These are phyloP conservation scores for Larimichthys crocea DNA, from an alignment of 2,113 vertebrate genomes.

Conservation along the genomic window DNA sequence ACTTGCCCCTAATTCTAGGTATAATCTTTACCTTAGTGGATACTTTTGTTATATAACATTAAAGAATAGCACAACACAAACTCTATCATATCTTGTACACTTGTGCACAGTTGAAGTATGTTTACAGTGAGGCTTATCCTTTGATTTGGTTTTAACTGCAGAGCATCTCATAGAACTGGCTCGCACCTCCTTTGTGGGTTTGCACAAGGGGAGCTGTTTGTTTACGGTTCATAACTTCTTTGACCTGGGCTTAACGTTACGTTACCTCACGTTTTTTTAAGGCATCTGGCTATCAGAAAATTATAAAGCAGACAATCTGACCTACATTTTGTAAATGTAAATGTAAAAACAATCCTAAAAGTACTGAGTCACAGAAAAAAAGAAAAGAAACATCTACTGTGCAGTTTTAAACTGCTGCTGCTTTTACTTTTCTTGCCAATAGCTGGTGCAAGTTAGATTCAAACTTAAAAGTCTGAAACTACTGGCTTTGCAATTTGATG, in stretches of 20 bases:
- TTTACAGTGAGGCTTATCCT: constrained; percentile 2
- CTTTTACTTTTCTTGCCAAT: not conserved
- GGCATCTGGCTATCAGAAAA: not conserved
- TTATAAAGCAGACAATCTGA: not conserved
- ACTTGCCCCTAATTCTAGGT: not conserved
- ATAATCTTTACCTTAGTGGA: constrained; percentile 7
- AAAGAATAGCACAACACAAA: constrained; percentile 18
- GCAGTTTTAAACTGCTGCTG: not conserved
- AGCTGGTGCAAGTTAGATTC: not conserved
- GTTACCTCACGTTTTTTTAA: not conserved
- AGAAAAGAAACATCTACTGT: not conserved
- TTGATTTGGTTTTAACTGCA: constrained; percentile 29
- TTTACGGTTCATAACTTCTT: not conserved
- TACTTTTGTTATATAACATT: constrained; percentile 17
- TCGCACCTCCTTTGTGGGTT: not conserved
- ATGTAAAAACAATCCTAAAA: not conserved
- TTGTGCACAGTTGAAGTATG: not conserved
- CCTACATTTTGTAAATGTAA: not conserved
- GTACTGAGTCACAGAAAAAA: not conserved
- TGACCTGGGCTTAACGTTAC: not conserved
- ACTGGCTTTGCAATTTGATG: constrained; percentile 11
- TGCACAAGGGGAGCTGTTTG: not conserved
- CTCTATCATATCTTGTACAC: constrained; percentile 5
- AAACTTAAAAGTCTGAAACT: not conserved
- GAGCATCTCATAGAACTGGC: not conserved